Conservation (phyloP, 1,140 invertebrate species). For the Micrasema longulum region DNA sequence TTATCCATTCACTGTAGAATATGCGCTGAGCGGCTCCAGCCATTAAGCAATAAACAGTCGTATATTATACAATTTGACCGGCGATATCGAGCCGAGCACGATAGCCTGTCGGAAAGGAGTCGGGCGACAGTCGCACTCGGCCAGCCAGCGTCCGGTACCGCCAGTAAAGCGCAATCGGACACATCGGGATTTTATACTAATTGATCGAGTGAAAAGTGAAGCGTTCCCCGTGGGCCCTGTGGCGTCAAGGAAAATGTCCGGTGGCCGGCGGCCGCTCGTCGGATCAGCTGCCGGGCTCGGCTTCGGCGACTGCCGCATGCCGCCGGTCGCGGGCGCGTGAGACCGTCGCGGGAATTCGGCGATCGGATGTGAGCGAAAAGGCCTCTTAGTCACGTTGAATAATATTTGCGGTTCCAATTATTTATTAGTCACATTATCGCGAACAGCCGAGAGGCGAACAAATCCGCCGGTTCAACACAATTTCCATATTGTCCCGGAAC, state of each 20-base stretch:
- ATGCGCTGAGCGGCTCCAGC: conserved; percentile 15
- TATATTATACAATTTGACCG: conserved; percentile 28
- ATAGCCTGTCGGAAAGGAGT: conserved; percentile 24
- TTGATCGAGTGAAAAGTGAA: conserved; percentile 24
- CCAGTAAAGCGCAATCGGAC: conserved; percentile 23
- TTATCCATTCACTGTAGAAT: conserved; percentile 29
- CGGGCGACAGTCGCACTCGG: too few species aligned
- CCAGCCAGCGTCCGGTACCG: too few species aligned
- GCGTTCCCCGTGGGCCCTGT: too few species aligned
- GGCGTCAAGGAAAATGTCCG: too few species aligned
- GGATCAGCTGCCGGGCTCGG: too few species aligned
- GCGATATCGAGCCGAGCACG: conserved; percentile 1
- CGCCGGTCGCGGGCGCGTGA: too few species aligned
- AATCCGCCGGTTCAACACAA: background rate
- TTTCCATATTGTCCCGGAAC: conserved; percentile 20
- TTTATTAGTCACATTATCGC: conserved; percentile 13
- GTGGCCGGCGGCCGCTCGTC: background rate
- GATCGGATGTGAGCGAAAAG: conserved; percentile 21
- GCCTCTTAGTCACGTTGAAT: conserved; percentile 20
- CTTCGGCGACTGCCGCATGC: too few species aligned
- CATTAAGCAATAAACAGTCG: conserved; percentile 33
- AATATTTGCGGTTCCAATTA: conserved; percentile 9
- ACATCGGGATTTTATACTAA: conserved; percentile 31
- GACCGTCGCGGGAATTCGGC: conserved; percentile 28
- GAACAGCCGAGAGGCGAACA: background rate